These are phyloP conservation scores for Irena cyanogastra DNA, from an alignment of 2,113 vertebrate genomes.

Conservation along the genomic window DNA sequence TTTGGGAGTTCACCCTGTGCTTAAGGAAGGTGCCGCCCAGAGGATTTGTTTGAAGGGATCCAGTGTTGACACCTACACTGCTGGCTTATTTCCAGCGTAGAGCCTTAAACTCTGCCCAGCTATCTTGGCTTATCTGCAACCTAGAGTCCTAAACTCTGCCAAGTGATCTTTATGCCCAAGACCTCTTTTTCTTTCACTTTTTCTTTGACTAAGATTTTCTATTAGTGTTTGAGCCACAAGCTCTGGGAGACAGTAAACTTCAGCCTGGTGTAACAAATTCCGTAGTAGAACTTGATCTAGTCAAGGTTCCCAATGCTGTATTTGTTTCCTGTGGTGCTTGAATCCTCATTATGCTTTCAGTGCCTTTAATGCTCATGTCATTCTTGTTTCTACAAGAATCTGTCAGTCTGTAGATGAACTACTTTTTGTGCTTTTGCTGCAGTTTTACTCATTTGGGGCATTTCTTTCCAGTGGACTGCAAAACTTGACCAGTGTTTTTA, in stretches of 20 bases:
- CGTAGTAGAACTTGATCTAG: background rate
- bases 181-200: background rate
- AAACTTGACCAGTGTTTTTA: background rate
- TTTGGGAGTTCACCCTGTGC: background rate
- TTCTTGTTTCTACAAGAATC: background rate
- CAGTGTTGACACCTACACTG: background rate
- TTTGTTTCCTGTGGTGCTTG: background rate
- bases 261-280: background rate
- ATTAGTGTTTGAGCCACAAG: rapidly evolving
- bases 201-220: background rate
- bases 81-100: background rate
- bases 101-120: background rate
- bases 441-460: background rate
- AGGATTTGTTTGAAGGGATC: background rate
- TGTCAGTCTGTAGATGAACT: background rate
- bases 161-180: background rate
- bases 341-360: background rate
- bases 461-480: background rate
- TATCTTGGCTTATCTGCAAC: background rate
- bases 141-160: background rate
- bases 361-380: background rate
- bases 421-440: background rate
- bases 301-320: background rate
- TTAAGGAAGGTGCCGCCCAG: background rate
- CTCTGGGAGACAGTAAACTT: background rate